Evolutionary conservation across 2,888 invertebrate species (phyloP).

Genomic region (Thysanoteuthis rhombus): DNA sequence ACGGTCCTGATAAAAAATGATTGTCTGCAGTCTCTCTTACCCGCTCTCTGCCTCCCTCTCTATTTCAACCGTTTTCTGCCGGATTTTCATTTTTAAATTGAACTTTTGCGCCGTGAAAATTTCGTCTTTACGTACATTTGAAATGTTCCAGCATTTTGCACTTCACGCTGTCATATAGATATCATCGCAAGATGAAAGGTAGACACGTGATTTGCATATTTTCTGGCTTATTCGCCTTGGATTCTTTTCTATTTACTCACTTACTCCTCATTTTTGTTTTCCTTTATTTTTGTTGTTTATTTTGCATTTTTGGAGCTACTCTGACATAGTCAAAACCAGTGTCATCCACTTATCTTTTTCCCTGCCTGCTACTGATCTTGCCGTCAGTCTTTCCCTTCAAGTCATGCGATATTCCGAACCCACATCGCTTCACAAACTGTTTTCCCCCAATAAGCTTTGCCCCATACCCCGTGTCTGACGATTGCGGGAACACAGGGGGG

Average conservation of each 20-base stretch:
- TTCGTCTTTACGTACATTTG: background rate
- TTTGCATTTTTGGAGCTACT: background rate
- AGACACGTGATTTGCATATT: background rate
- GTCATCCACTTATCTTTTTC: background rate
- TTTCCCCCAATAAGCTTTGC: background rate
- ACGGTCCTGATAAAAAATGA: too few species aligned
- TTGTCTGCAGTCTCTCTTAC: too few species aligned
- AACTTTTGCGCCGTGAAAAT: background rate
- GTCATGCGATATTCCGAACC: background rate
- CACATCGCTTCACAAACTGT: background rate
- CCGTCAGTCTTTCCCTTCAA: background rate
- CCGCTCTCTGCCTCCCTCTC: too few species aligned
- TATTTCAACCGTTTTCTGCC: too few species aligned
- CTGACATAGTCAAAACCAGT: slow-evolving; percentile 12
- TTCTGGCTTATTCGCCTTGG: background rate
- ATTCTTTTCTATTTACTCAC: background rate
- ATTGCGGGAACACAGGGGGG: background rate
- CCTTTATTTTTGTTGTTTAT: background rate
- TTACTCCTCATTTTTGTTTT: background rate
- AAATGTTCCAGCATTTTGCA: background rate
- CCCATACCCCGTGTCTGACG: background rate
- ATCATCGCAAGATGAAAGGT: background rate
- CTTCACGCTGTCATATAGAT: background rate
- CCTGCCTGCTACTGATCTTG: background rate
- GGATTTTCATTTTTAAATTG: too few species aligned